Evolutionary conservation across 2,888 invertebrate species (phyloP), one percentile per base, ranked within the genome.

Genomic region (Drosophila quasianomalipes): DNA sequence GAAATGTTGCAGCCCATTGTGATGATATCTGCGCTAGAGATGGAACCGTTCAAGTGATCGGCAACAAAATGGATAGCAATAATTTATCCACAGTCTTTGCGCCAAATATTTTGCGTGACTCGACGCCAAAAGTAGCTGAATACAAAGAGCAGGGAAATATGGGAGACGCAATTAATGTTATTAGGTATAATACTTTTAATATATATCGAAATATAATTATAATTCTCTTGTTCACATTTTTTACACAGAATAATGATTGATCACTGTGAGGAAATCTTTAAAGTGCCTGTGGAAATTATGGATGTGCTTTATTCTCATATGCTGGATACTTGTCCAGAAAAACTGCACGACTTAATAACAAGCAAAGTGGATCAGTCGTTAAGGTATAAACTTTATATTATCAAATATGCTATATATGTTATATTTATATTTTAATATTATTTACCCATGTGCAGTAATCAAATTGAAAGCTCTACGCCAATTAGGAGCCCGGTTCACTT

Each of bases 31-130:
- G 63, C 16, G 69, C 70, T n/a, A 65, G 55, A 22, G 86, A 92
- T 65, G 93, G 92, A 10, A 83, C 61, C 16, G 63, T 92, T 49
- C 79, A 91, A 28, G 73, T 85, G 28, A 70, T 37, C 19, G 98
- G 98, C 2, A 98, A 98, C 94, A 98, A 97, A 94, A 99, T 99
- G 99, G 97, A 98, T 93, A 96, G 97, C 53, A 96, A 96, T 62
- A 99, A 98, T 93, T 94, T 99, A 76, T 98, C 99, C 0, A 98
- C 98, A 0, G 95, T 99, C 47, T 98, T 99, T 93, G 98, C 98
- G 3, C 99, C 99, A 0, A 99, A 98, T 91, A 97, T 99, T 87
- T 95, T 99, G 64, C 97, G 98, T 0, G 67, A 67, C n/a, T 53
- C 53, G 3, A 14, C 37, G 4, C 86, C 92, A 70, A 67, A 72